These are phyloP conservation scores for Lithophane ornitopus DNA, from an alignment of 2,888 invertebrate genomes.

Conservation along the genomic window DNA sequence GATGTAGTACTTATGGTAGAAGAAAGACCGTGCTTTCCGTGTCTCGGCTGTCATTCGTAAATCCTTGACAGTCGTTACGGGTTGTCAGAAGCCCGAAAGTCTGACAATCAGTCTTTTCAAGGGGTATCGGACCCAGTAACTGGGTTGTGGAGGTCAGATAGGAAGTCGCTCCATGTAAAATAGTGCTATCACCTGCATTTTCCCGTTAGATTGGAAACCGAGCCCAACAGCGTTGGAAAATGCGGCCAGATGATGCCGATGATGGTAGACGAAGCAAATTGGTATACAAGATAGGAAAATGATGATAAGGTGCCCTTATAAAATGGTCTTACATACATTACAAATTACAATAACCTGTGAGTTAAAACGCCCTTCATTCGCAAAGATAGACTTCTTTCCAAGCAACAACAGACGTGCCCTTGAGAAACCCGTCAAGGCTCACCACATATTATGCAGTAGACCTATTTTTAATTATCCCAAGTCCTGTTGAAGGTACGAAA, in stretches of 20 bases:
- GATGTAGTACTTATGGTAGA: neutral
- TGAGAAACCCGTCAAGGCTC: constrained; percentile 52
- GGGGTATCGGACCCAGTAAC: no score
- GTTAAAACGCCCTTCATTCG: neutral
- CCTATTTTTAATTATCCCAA: constrained; percentile 48
- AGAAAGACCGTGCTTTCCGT: no score
- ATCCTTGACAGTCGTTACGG: no score
- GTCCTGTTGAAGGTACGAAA: constrained; percentile 42
- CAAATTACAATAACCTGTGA: neutral
- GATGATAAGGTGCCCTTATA: neutral
- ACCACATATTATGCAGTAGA: constrained; percentile 49
- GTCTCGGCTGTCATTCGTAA: no score
- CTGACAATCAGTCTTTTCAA: no score
- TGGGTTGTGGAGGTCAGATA: no score
- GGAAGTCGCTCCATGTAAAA: no score
- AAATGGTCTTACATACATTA: neutral
- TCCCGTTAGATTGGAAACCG: no score
- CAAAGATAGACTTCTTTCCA: neutral
- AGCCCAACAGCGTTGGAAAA: no score
- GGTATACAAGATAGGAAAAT: neutral
- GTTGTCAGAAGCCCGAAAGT: no score
- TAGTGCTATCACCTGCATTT: no score
- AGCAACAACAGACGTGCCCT: constrained; percentile 43
- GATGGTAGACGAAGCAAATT: neutral
- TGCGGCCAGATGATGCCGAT: no score